Evolutionary conservation across 2,113 vertebrate genomes (phyloP).

Genomic region (Sarotherodon lohbergeri): DNA sequence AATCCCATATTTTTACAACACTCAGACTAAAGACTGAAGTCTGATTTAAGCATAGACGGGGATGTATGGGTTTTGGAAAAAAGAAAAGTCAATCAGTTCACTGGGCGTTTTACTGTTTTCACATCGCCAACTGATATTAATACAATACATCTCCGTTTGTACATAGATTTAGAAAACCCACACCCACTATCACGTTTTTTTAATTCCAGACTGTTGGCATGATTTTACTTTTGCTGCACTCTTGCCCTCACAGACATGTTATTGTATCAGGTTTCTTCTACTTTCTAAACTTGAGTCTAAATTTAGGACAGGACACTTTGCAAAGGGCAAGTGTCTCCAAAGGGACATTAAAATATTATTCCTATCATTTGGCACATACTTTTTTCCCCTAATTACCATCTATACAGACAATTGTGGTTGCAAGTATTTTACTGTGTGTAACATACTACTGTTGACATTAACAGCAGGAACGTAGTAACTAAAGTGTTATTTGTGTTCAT

Average conservation of each 20-base stretch:
- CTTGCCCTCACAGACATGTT: background rate
- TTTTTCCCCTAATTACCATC: background rate
- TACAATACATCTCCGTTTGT: background rate
- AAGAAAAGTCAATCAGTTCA: background rate
- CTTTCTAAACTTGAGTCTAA: slow-evolving; percentile 47
- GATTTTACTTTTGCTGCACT: background rate
- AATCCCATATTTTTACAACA: background rate
- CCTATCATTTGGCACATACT: background rate
- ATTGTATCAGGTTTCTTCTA: slow-evolving; percentile 49
- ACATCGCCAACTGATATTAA: background rate
- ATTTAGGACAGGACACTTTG: slow-evolving; percentile 46
- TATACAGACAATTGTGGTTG: background rate
- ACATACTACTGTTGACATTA: background rate
- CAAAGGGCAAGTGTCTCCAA: slow-evolving; percentile 43
- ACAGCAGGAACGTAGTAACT: background rate
- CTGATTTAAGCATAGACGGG: background rate
- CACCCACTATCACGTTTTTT: background rate
- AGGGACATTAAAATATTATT: background rate
- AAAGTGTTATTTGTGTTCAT: background rate
- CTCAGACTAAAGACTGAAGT: background rate
- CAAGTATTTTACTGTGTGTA: background rate
- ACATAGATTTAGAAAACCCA: background rate
- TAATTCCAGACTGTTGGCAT: background rate
- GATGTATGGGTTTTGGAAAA: no score
- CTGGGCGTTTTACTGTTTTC: background rate